These are phyloP conservation scores for Battus philenor DNA, from an alignment of 1,140 invertebrate species.

Conservation along the genomic window DNA sequence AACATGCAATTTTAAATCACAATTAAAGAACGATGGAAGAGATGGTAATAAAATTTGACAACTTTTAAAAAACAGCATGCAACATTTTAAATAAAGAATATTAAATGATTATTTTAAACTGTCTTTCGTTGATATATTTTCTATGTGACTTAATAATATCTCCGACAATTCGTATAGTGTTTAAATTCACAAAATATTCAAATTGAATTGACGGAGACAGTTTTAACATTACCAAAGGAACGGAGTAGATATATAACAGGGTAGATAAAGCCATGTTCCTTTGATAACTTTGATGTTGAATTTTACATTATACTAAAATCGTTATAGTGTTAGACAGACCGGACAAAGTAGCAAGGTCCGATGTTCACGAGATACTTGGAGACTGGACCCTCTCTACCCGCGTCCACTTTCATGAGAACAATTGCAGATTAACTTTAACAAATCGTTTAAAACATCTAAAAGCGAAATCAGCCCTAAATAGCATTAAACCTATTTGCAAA, in stretches of 20 bases:
- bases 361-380: conserved; percentile 64
- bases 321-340: conserved; percentile 38
- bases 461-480: conserved; percentile 45
- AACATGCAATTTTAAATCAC: too few species aligned
- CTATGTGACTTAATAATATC: too few species aligned
- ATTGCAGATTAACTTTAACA: conserved; percentile 47
- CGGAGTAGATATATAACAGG: neutral
- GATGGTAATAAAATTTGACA: too few species aligned
- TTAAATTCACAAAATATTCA: too few species aligned
- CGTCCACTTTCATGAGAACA: conserved; percentile 50
- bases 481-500: conserved; percentile 29
- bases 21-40: too few species aligned
- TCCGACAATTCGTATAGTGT: too few species aligned
- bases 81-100: too few species aligned
- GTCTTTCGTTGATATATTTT: too few species aligned
- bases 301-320: neutral
- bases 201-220: neutral
- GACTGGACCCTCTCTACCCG: conserved; percentile 51
- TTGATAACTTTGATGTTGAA: conserved; percentile 18
- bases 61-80: too few species aligned
- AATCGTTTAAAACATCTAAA: conserved; percentile 46
- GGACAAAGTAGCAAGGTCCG: conserved; percentile 39
- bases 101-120: too few species aligned
- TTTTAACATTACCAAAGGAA: neutral
- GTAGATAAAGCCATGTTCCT: conserved; percentile 15